Percentiles rank a stretch among this genome's conserved stretches.
phyloP scores from a whole-genome alignment of 2,888 invertebrate genomes.

The Miltochrista miniata region DNA sequence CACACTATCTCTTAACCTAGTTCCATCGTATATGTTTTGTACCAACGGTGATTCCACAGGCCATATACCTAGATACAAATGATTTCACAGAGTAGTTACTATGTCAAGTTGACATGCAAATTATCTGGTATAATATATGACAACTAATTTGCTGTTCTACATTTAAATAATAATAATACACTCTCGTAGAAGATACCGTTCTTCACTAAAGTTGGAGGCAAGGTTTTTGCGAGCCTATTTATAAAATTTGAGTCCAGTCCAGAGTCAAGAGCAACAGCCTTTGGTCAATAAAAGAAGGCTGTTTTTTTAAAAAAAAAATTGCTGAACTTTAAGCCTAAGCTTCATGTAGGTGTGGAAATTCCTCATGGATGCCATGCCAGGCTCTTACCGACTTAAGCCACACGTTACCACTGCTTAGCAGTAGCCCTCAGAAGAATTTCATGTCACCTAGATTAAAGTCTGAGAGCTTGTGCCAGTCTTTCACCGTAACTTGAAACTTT shows the following conservation, averaged over 20 bases:
- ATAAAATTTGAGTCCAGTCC: background rate
- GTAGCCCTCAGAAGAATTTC: too few species aligned
- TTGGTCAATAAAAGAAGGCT: conserved; percentile 3
- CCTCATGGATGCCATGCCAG: too few species aligned
- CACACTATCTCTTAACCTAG: too few species aligned
- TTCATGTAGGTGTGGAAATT: too few species aligned
- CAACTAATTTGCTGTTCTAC: conserved; percentile 35
- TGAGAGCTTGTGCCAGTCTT: too few species aligned
- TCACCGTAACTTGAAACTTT: too few species aligned
- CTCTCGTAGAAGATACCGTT: conserved; percentile 33
- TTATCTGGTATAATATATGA: conserved; percentile 22
- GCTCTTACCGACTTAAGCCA: too few species aligned
- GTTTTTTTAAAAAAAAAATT: background rate
- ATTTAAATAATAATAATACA: conserved; percentile 28
- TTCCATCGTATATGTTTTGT: too few species aligned
- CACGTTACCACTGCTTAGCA: too few species aligned
- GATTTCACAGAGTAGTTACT: conserved; percentile 13
- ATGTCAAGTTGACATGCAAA: conserved; percentile 7
- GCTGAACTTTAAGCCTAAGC: too few species aligned
- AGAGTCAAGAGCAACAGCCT: background rate
- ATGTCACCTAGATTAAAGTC: too few species aligned
- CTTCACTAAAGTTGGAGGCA: conserved; percentile 18
- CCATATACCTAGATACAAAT: background rate
- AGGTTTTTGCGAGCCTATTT: conserved; percentile 13
- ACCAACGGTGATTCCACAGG: too few species aligned